Conservation (phyloP, 2,797 vertebrate genomes). For the Anguilla obscura region DNA sequence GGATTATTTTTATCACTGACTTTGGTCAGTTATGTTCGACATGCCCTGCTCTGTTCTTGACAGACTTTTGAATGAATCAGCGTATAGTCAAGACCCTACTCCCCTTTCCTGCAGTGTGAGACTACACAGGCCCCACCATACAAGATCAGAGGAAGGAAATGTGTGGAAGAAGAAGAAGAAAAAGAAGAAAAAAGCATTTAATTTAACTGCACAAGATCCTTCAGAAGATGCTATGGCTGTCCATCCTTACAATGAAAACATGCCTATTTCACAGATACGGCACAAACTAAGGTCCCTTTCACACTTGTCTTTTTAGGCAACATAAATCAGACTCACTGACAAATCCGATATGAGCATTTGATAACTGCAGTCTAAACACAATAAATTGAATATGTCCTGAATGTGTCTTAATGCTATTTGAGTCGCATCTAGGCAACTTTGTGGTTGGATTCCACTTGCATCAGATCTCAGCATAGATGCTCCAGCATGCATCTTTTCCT, state of each 20-base stretch:
- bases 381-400: not conserved
- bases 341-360: not conserved
- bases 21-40: too few species aligned
- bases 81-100: not conserved
- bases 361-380: not conserved
- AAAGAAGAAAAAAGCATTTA: not conserved
- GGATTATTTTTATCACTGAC: not conserved
- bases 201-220: too few species aligned
- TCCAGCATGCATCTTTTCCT: not conserved
- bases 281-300: not conserved
- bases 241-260: not conserved
- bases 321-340: conserved; percentile 4
- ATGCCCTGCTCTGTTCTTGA: not conserved
- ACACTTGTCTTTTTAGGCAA: not conserved
- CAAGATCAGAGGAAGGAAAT: not conserved
- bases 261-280: not conserved
- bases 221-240: not conserved
- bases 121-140: not conserved
- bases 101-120: not conserved
- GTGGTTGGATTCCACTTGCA: not conserved
- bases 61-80: not conserved
- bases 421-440: not conserved
- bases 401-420: not conserved
- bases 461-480: not conserved
- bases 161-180: not conserved